Percentiles rank a stretch among this genome's conserved stretches.
These are phyloP conservation scores for Cryptoblepharus egeriae DNA, from an alignment of 2,797 vertebrate genomes.

Conservation along the genomic window DNA sequence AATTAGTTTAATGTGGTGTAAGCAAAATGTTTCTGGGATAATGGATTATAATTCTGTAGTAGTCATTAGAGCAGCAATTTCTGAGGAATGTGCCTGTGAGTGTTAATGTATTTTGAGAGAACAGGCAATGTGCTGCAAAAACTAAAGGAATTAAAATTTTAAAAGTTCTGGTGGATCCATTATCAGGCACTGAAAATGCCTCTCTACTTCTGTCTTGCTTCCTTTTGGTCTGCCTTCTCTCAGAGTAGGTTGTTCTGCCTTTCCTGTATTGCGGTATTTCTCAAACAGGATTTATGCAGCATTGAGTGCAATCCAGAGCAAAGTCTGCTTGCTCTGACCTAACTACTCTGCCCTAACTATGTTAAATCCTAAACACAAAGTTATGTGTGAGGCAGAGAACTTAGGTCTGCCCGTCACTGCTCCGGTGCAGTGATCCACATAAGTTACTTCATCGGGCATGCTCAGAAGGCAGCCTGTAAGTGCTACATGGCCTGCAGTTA, in stretches of 20 bases:
- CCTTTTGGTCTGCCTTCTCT: not conserved
- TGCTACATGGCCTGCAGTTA: too few species aligned
- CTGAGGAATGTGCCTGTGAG: not conserved
- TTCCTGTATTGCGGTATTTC: not conserved
- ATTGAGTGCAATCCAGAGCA: too few species aligned
- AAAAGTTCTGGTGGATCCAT: not conserved
- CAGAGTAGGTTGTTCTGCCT: too few species aligned
- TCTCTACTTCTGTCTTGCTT: not conserved
- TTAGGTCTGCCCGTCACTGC: too few species aligned
- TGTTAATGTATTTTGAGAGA: not conserved
- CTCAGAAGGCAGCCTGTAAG: too few species aligned
- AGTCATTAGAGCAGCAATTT: not conserved
- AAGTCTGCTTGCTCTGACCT: too few species aligned
- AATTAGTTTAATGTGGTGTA: conserved; percentile 7
- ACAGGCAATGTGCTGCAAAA: not conserved
- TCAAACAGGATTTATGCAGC: not conserved
- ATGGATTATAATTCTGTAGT: not conserved
- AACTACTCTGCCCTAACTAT: too few species aligned
- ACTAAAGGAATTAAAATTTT: not conserved
- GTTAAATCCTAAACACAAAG: too few species aligned
- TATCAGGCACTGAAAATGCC: not conserved
- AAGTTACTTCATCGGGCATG: too few species aligned
- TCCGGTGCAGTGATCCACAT: too few species aligned
- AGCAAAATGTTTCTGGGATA: conserved; percentile 22
- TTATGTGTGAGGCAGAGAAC: too few species aligned